A percentile compares a stretch with the other conserved stretches of the same genome.
phyloP scores from a whole-genome alignment of 2,797 vertebrate genomes.

The Arrhamphus sclerolepis region DNA sequence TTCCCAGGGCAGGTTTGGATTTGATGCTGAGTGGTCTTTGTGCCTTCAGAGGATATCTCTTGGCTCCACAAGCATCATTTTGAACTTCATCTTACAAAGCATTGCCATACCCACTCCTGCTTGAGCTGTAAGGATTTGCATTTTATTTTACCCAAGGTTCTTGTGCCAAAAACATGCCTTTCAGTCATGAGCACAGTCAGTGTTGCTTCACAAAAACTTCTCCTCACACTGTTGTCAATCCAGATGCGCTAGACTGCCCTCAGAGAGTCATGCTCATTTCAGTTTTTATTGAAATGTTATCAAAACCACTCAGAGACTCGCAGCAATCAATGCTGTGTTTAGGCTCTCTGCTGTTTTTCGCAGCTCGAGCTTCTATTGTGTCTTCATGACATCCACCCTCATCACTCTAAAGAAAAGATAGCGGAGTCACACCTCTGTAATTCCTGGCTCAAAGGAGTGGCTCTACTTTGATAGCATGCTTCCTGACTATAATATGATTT shows the following conservation, averaged over 20 bases:
- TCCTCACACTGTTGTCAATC: conserved; percentile 55
- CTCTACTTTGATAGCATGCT: conserved; percentile 47
- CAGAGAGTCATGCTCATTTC: conserved; percentile 70
- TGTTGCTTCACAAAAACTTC: conserved; percentile 28
- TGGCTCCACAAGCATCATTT: conserved; percentile 11
- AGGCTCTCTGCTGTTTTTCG: conserved; percentile 50
- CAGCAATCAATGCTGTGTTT: conserved; percentile 73
- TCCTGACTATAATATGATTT: conserved; percentile 54
- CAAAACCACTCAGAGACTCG: conserved; percentile 73
- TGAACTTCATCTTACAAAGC: conserved; percentile 16
- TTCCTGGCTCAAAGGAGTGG: conserved; percentile 43
- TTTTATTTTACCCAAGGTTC: conserved; percentile 19
- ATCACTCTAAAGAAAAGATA: conserved; percentile 45
- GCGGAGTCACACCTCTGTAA: conserved; percentile 60
- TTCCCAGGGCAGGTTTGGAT: conserved; percentile 20
- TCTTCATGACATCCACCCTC: conserved; percentile 50
- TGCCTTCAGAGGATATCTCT: conserved; percentile 6
- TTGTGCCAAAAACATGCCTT: conserved; percentile 27
- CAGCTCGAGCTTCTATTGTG: conserved; percentile 50
- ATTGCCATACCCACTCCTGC: conserved; percentile 9
- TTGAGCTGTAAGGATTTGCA: conserved; percentile 23
- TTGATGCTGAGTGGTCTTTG: conserved; percentile 21
- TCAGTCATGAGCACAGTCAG: conserved; percentile 19
- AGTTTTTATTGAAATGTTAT: conserved; percentile 82
- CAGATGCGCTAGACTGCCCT: conserved; percentile 44